Percentiles rank a stretch among this genome's conserved stretches.
These are phyloP conservation scores for Limonius californicus DNA, from an alignment of 1,140 invertebrate species.

Conservation along the genomic window DNA sequence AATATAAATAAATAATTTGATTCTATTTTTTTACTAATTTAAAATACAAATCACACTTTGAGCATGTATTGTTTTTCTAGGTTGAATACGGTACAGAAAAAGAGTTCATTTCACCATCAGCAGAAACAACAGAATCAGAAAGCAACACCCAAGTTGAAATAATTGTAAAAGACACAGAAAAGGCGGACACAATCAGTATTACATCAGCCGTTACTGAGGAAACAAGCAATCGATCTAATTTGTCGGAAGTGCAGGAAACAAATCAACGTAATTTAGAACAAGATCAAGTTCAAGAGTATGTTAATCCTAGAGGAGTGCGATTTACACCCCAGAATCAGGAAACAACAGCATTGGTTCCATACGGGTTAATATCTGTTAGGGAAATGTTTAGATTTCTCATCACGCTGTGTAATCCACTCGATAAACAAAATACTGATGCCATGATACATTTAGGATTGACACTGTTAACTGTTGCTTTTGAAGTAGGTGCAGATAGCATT, in stretches of 20 bases:
- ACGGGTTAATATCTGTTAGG: slow-evolving; percentile 87
- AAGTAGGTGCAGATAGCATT: slow-evolving; percentile 87
- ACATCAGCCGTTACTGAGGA: too few relatives aligned
- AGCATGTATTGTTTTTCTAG: too few relatives aligned
- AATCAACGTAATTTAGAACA: not conserved
- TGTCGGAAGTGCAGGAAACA: not conserved
- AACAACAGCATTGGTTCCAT: slow-evolving; percentile 58
- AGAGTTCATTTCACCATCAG: too few relatives aligned
- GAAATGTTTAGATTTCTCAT: slow-evolving; percentile 93
- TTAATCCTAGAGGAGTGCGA: slow-evolving; percentile 82
- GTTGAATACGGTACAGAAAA: too few relatives aligned
- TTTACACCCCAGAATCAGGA: slow-evolving; percentile 71
- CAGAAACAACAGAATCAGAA: too few relatives aligned
- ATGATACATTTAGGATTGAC: slow-evolving; percentile 93
- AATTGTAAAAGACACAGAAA: too few relatives aligned
- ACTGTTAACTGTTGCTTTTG: slow-evolving; percentile 87
- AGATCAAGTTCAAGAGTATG: slow-evolving; percentile 59
- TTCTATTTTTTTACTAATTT: too few relatives aligned
- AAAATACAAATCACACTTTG: too few relatives aligned
- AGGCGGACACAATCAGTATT: too few relatives aligned
- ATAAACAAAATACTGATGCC: slow-evolving; percentile 87
- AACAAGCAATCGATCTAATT: not conserved
- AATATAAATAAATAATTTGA: too few relatives aligned
- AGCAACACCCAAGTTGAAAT: too few relatives aligned
- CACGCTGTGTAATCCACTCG: slow-evolving; percentile 85